Evolutionary conservation across 2,888 invertebrate species (phyloP).

Genomic region (Xanthia icteritia): DNA sequence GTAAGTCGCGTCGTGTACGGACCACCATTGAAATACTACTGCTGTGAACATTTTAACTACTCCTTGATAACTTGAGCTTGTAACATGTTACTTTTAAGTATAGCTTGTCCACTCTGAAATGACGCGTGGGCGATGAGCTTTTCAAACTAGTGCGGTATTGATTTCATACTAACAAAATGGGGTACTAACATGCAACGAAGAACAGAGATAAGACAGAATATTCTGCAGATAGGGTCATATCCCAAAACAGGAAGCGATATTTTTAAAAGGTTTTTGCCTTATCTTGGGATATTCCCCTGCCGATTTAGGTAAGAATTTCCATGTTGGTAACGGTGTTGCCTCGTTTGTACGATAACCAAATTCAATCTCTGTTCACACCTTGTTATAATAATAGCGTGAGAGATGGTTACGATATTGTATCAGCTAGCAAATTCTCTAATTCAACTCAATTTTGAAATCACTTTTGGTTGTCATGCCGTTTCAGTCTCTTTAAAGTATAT

Average conservation of each 20-base stretch:
- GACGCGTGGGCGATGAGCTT: no score
- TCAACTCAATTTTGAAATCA: not conserved
- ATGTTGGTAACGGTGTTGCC: constrained; percentile 13
- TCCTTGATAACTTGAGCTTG: not conserved
- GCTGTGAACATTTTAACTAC: not conserved
- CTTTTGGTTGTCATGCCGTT: not conserved
- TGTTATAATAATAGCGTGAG: constrained; percentile 6
- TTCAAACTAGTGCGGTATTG: not conserved
- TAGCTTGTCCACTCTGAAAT: no score
- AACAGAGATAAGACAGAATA: constrained; percentile 28
- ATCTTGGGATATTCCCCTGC: constrained; percentile 31
- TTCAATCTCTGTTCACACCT: constrained; percentile 40
- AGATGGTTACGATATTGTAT: not conserved
- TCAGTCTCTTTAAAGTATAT: not conserved
- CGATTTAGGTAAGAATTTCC: constrained; percentile 12
- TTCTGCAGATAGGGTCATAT: constrained; percentile 29
- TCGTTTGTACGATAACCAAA: constrained; percentile 39
- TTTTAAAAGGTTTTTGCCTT: constrained; percentile 38
- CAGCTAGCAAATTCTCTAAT: not conserved
- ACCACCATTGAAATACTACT: not conserved
- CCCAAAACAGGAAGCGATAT: constrained; percentile 22
- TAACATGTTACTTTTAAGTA: not conserved
- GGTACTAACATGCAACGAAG: constrained; percentile 23
- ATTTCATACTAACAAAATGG: constrained; percentile 25
- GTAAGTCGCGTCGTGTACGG: not conserved